Conservation (phyloP, 2,888 invertebrate genomes). For the Operophtera brumata region DNA sequence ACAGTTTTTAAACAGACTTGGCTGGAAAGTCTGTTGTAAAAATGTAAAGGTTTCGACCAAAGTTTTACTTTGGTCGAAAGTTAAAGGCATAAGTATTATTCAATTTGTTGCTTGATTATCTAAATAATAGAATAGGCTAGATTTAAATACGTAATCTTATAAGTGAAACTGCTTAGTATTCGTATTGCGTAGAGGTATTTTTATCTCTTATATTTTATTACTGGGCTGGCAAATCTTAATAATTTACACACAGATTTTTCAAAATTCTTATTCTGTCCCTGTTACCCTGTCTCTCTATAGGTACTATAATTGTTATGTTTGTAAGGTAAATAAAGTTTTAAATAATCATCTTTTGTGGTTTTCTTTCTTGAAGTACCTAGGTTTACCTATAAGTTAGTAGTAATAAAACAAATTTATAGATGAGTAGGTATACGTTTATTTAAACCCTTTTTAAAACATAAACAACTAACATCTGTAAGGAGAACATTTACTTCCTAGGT, state of each 20-base stretch:
- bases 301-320: neutral
- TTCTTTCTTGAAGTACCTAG: neutral
- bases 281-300: neutral
- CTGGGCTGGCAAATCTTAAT: neutral
- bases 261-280: neutral
- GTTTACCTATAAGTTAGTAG: neutral
- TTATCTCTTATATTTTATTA: neutral
- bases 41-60: too few species aligned
- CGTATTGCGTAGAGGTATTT: neutral
- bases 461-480: slow-evolving; percentile 2
- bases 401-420: slow-evolving; percentile 36
- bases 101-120: neutral
- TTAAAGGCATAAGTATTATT: neutral
- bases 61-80: too few species aligned
- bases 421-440: slow-evolving; percentile 60
- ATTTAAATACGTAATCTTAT: neutral
- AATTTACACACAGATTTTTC: too few species aligned
- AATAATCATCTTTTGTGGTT: neutral
- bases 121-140: neutral
- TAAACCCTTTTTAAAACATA: slow-evolving; percentile 53
- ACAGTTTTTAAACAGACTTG: slow-evolving; percentile 3
- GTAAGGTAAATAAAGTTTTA: neutral
- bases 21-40: slow-evolving; percentile 12
- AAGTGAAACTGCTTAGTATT: neutral
- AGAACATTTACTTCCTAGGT: too few species aligned